These are phyloP conservation scores for Melanotaenia pygmaea DNA, from an alignment of 2,797 vertebrate genomes.

Conservation along the genomic window DNA sequence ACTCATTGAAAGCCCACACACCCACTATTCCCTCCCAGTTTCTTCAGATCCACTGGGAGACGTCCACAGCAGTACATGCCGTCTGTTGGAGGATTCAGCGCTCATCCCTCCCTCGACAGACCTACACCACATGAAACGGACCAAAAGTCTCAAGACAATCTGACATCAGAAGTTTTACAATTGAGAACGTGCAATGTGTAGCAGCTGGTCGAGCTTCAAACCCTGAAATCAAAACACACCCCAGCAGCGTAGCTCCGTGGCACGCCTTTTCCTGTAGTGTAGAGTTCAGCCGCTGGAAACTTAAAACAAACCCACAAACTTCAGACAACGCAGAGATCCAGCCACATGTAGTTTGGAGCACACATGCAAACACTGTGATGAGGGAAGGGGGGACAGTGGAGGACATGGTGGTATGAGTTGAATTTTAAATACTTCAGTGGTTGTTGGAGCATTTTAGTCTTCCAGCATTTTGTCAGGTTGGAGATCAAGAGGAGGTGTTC, in stretches of 20 bases:
- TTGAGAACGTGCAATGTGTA: slow-evolving; percentile 22
- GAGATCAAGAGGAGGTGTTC: too few relatives aligned
- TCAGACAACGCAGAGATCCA: slow-evolving; percentile 23
- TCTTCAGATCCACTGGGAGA: slow-evolving; percentile 65
- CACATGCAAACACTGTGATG: slow-evolving; percentile 16
- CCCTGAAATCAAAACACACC: slow-evolving; percentile 55
- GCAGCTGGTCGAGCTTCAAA: slow-evolving; percentile 48
- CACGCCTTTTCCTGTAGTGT: slow-evolving; percentile 11
- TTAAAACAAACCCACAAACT: slow-evolving; percentile 37
- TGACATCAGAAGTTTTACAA: slow-evolving; percentile 22
- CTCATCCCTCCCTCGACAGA: not conserved
- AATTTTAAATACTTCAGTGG: not conserved
- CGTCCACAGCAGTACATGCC: slow-evolving; percentile 18
- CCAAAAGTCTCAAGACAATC: slow-evolving; percentile 29
- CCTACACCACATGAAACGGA: slow-evolving; percentile 44
- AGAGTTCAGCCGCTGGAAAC: slow-evolving; percentile 29
- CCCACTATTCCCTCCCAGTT: slow-evolving; percentile 71
- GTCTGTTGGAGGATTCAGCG: slow-evolving; percentile 25
- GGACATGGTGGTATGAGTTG: not conserved
- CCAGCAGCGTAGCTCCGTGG: slow-evolving; percentile 33
- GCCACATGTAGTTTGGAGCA: slow-evolving; percentile 18
- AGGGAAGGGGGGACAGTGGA: slow-evolving; percentile 30
- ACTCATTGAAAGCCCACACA: slow-evolving; percentile 60
- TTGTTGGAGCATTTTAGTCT: not conserved
- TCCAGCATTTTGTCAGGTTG: not conserved